Percentiles rank a stretch among this genome's conserved stretches.
phyloP scores from a whole-genome alignment of 2,888 invertebrate genomes.

The Hemistola chrysoprasaria region DNA sequence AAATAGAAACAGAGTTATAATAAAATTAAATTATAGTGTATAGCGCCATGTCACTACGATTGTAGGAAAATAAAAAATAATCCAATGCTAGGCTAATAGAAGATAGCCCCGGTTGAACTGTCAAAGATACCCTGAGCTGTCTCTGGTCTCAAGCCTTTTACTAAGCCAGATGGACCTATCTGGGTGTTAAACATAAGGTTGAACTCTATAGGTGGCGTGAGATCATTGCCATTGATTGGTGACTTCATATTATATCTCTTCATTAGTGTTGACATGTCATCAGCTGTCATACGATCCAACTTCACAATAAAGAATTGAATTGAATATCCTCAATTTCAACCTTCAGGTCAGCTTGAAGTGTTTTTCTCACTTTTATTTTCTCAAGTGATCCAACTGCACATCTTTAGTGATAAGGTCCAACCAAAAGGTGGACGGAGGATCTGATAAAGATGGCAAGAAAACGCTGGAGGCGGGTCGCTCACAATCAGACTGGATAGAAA shows the following conservation, averaged over 20 bases:
- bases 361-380: slow-evolving; percentile 94
- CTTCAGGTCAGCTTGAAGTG: slow-evolving; percentile 85
- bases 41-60: too few species aligned
- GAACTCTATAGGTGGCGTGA: slow-evolving; percentile 98
- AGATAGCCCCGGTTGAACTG: too few species aligned
- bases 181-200: slow-evolving; percentile 99
- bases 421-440: too few species aligned
- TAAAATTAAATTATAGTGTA: too few species aligned
- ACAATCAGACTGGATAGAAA: too few species aligned
- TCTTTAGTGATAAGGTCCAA: slow-evolving; percentile 99
- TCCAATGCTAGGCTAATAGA: too few species aligned
- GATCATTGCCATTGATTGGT: slow-evolving; percentile 96
- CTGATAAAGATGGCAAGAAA: too few species aligned
- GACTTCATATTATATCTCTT: slow-evolving; percentile 96
- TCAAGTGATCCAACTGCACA: slow-evolving; percentile 96
- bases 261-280: slow-evolving; percentile 94
- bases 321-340: slow-evolving; percentile 89
- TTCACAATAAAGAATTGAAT: too few species aligned
- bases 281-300: slow-evolving; percentile 95
- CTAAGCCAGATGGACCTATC: slow-evolving; percentile 97
- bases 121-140: slow-evolving; percentile 99
- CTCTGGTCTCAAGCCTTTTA: slow-evolving; percentile 98
- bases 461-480: too few species aligned
- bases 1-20: too few species aligned
- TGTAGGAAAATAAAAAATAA: too few species aligned